Conservation (phyloP, 2,113 vertebrate species). For the Dendropsophus ebraccatus region DNA sequence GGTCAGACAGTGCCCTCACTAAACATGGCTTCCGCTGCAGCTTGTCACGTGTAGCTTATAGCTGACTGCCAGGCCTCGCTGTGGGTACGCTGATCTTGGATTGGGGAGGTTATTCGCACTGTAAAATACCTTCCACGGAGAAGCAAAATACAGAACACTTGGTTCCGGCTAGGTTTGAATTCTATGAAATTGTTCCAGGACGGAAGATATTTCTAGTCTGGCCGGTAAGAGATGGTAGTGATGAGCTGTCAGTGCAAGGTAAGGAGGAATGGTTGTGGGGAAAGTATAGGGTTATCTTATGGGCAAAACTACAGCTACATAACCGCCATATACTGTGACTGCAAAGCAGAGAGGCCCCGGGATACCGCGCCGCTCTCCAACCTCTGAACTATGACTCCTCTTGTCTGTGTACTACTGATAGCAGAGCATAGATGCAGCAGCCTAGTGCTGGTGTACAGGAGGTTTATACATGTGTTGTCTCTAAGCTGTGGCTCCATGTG, state of each 20-base stretch:
- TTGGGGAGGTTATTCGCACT: not conserved
- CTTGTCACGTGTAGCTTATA: not conserved
- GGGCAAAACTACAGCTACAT: not conserved
- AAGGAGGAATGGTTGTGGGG: not conserved
- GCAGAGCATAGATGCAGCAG: no score
- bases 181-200: not conserved
- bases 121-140: not conserved
- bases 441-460: no score
- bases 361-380: no score
- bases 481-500: no score
- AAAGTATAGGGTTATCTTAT: no score
- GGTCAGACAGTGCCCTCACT: not conserved
- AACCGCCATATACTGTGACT: no score
- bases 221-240: constrained; percentile 45
- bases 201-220: not conserved
- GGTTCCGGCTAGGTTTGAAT: not conserved
- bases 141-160: not conserved
- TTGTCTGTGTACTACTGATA: no score
- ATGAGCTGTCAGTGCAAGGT: constrained; percentile 54
- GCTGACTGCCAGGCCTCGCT: not conserved
- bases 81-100: not conserved
- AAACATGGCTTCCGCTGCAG: not conserved
- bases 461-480: no score
- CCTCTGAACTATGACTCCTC: no score
- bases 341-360: not conserved